phyloP scores from a whole-genome alignment of 2,113 vertebrate genomes.

The Accipiter cooperii region DNA sequence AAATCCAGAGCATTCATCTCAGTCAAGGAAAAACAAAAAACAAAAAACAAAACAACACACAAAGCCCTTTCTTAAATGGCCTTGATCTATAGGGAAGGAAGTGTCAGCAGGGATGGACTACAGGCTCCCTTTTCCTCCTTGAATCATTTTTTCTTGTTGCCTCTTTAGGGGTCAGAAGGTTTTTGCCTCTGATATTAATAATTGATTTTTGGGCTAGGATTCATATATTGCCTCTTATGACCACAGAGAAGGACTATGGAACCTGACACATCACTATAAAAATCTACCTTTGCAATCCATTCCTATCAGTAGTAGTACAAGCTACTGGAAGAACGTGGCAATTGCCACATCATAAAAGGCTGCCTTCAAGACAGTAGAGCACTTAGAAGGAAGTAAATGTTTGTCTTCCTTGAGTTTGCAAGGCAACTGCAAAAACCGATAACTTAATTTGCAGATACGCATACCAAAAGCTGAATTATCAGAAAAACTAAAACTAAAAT shows the following conservation, averaged over 20 bases:
- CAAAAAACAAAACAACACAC: background rate
- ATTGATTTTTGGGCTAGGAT: background rate
- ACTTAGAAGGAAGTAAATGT: background rate
- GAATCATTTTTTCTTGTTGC: background rate
- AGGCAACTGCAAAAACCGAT: background rate
- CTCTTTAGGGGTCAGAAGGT: background rate
- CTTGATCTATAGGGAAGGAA: background rate
- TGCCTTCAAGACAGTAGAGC: background rate
- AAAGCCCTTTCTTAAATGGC: background rate
- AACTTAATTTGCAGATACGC: background rate
- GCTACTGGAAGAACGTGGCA: fast-evolving
- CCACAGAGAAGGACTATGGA: background rate
- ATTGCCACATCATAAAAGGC: background rate
- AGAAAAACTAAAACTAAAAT: background rate
- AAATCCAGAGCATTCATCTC: background rate
- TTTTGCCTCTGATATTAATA: background rate
- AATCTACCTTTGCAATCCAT: background rate
- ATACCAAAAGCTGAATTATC: background rate
- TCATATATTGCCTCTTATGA: background rate
- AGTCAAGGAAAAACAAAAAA: background rate
- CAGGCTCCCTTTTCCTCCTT: background rate
- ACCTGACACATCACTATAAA: background rate
- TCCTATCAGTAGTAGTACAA: background rate
- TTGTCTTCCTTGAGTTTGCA: background rate
- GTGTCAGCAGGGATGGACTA: background rate